These are phyloP conservation scores for Geophilus truncorum DNA, from an alignment of 2,888 invertebrate species.

Conservation along the genomic window DNA sequence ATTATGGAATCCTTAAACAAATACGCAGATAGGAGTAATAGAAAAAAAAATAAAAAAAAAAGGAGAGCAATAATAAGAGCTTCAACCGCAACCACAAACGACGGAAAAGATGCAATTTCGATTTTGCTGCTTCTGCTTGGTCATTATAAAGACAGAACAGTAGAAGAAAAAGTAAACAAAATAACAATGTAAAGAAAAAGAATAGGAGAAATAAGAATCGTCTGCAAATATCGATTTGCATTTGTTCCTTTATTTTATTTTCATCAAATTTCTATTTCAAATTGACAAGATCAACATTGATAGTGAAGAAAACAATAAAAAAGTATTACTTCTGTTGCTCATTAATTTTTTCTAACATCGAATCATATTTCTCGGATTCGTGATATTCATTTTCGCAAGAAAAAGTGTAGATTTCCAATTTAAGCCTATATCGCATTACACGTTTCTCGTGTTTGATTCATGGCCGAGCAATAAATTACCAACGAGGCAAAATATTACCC, in stretches of 20 bases:
- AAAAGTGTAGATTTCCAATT: neutral
- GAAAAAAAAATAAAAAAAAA: neutral
- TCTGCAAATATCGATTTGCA: neutral
- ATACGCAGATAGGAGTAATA: neutral
- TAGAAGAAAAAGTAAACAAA: neutral
- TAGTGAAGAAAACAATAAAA: too few species aligned
- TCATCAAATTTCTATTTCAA: neutral
- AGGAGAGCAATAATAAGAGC: neutral
- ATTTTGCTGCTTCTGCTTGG: neutral
- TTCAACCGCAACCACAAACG: neutral
- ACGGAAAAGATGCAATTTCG: neutral
- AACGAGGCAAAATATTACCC: neutral
- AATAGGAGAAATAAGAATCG: neutral
- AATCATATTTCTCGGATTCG: neutral
- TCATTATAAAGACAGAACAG: neutral
- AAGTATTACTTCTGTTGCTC: neutral
- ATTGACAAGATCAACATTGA: too few species aligned
- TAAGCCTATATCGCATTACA: neutral
- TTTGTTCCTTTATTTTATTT: neutral
- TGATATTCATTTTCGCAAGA: neutral
- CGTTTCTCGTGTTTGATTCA: neutral
- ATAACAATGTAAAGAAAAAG: neutral
- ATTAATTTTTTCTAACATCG: neutral
- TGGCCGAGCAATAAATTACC: neutral
- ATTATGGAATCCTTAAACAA: neutral